phyloP scores from a whole-genome alignment of 2,888 invertebrate genomes.

The Ophonus ardosiacus region DNA sequence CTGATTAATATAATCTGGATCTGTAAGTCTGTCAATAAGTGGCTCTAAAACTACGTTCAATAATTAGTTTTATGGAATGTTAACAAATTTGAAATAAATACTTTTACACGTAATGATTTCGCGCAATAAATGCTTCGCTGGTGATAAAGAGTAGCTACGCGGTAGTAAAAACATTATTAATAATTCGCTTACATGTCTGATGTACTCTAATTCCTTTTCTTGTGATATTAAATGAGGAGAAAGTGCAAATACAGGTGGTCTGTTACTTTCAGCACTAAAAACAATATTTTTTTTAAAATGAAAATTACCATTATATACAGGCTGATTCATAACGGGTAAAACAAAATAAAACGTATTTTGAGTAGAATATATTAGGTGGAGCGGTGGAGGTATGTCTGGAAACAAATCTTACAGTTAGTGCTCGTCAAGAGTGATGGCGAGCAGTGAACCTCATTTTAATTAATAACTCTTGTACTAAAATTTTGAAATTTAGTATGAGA shows the following conservation, averaged over 20 bases:
- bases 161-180: constrained; percentile 90
- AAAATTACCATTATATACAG: too few relatives aligned
- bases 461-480: too few relatives aligned
- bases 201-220: constrained; percentile 87
- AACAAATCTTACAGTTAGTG: too few relatives aligned
- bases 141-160: constrained; percentile 86
- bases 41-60: constrained; percentile 85
- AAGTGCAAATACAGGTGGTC: constrained; percentile 84
- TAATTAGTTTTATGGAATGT: constrained; percentile 9
- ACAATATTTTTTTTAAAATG: neutral
- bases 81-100: constrained; percentile 73
- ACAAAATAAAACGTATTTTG: too few relatives aligned
- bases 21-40: constrained; percentile 89
- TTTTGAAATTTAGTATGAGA: too few relatives aligned
- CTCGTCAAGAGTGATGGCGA: too few relatives aligned
- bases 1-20: constrained; percentile 94
- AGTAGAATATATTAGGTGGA: too few relatives aligned
- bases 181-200: constrained; percentile 89
- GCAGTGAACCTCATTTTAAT: too few relatives aligned
- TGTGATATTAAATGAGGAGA: constrained; percentile 85
- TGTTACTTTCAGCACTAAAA: constrained; percentile 80
- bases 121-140: constrained; percentile 87
- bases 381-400: too few relatives aligned
- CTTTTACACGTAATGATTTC: constrained; percentile 92
- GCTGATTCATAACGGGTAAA: too few relatives aligned